Evolutionary conservation across 1,140 invertebrate genomes (phyloP), one percentile per base, ranked within the genome.

Genomic region (Psix sp.): DNA sequence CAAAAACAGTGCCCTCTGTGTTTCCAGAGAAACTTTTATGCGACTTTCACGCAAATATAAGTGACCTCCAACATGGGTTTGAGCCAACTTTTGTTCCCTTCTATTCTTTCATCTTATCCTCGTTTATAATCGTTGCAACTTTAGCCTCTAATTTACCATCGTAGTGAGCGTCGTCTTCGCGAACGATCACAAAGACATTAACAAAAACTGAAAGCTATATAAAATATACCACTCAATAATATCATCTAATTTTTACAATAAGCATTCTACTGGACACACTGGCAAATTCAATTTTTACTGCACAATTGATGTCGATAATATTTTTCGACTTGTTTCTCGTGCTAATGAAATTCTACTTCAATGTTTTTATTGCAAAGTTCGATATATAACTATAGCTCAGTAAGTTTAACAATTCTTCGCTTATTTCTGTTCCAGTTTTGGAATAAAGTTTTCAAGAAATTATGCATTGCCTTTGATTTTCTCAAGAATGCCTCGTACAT

Each of bases 31-130:
- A 48, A 48, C 35, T 59, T 59, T 42, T 29, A 13, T 35, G 26
- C 9, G 16, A 13, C 11, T 39, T 6, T 60, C 39, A 10, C 24
- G 26, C 33, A n/a, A 39, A 48, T 59, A 46, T 48, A 48, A 31
- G 24, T 59, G 35, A 48, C 56, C 56, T 26, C 46, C 17, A 45
- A 33, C 48, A 5, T 31, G 26, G 24, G 52, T 54, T 54, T 29
- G 40, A 21, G 36, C 24, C 20, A 59, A 60, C 46, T 57, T 73
- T 76, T 63, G 51, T 67, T 59, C 24, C 52, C 15, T 15, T 16
- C n/a, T n/a, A n/a, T 49, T 56, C 65, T 65, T 76, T 73, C 52
- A 62, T 68, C 56, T 29, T 21, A 31, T 48, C 29, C 48, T 62
- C 56, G 38, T 57, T 46, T 42, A 16, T 46, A 35, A 17, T n/a